These are phyloP conservation scores for Hipparchia semele DNA, from an alignment of 2,888 invertebrate species.

Conservation along the genomic window DNA sequence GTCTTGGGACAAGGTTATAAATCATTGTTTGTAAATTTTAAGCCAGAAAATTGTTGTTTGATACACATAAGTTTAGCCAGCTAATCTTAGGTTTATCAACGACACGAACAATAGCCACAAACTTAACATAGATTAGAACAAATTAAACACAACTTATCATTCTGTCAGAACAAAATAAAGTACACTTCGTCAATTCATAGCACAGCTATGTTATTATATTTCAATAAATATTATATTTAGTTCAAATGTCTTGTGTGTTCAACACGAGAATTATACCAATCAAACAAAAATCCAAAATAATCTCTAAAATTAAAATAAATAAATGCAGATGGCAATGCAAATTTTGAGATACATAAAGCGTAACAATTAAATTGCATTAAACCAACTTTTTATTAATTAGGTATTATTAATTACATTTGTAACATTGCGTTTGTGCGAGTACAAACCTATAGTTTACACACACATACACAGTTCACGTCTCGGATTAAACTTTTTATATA, in stretches of 20 bases:
- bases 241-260: neutral
- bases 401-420: too few relatives aligned
- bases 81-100: neutral
- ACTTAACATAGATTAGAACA: neutral
- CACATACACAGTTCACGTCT: neutral
- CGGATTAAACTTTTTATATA: neutral
- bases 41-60: too few relatives aligned
- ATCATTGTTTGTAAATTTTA: too few relatives aligned
- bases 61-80: too few relatives aligned
- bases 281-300: neutral
- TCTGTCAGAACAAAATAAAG: neutral
- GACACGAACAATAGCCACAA: too few relatives aligned
- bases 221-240: neutral
- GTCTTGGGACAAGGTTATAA: too few relatives aligned
- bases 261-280: too few relatives aligned
- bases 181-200: neutral
- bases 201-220: conserved; percentile 11
- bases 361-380: too few relatives aligned
- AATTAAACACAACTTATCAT: conserved; percentile 1
- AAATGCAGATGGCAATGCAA: conserved; percentile 11
- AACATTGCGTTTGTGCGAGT: too few relatives aligned
- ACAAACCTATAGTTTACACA: neutral
- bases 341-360: neutral
- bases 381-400: too few relatives aligned
- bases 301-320: neutral